phyloP scores from a whole-genome alignment of 1,140 invertebrate genomes.

The Leptinotarsa defecta region DNA sequence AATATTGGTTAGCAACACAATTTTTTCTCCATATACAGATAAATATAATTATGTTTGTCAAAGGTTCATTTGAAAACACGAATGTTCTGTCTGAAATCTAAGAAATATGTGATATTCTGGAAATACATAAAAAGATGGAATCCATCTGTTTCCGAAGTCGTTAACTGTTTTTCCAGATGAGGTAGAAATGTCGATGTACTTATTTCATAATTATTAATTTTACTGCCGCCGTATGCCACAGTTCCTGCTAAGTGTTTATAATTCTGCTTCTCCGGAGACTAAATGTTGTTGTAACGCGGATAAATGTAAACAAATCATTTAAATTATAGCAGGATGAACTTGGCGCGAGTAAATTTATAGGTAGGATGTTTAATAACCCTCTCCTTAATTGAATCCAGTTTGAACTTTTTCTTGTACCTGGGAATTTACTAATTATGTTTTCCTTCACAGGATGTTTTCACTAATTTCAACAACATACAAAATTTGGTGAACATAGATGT shows the following conservation, averaged over 20 bases:
- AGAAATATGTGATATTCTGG: too few species aligned
- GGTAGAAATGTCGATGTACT: background rate
- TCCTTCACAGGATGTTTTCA: background rate
- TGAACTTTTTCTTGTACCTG: background rate
- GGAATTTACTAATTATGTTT: background rate
- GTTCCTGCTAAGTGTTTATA: background rate
- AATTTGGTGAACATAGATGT: background rate
- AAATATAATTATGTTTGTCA: too few species aligned
- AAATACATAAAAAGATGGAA: too few species aligned
- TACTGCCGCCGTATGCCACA: background rate
- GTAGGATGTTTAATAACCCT: constrained; percentile 6
- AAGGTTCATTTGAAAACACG: too few species aligned
- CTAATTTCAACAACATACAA: background rate
- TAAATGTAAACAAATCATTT: background rate
- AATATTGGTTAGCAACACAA: too few species aligned
- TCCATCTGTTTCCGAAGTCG: background rate
- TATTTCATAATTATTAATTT: background rate
- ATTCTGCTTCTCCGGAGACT: background rate
- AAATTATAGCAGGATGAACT: constrained; percentile 1
- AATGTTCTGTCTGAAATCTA: too few species aligned
- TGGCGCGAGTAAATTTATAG: background rate
- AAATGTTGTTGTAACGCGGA: background rate
- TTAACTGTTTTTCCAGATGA: constrained; percentile 3
- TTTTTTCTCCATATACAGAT: too few species aligned
- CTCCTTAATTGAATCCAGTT: background rate